These are phyloP conservation scores for Marasmarcha lunaedactyla DNA, from an alignment of 2,888 invertebrate species.

Conservation along the genomic window DNA sequence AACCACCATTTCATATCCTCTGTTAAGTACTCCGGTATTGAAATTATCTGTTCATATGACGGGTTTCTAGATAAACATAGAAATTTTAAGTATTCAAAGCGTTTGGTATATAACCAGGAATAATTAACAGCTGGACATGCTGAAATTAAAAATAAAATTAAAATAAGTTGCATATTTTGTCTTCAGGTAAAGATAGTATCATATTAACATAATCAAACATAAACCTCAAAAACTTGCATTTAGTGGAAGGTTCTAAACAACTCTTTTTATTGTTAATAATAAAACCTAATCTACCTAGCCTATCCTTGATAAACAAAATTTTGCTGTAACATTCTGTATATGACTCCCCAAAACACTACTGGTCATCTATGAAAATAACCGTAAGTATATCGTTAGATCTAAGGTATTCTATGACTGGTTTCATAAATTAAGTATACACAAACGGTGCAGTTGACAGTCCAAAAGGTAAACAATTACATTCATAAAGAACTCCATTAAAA, in stretches of 20 bases:
- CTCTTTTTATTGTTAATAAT: slow-evolving; percentile 5
- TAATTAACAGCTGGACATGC: not conserved
- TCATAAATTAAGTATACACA: no score
- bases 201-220: no score
- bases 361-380: not conserved
- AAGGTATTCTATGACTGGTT: no score
- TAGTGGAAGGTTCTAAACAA: not conserved
- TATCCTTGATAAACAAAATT: not conserved
- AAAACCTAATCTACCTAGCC: not conserved
- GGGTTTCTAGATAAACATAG: not conserved
- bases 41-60: not conserved
- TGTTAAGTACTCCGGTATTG: not conserved
- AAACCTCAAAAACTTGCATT: no score
- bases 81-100: not conserved
- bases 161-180: no score
- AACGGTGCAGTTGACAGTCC: no score
- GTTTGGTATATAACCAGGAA: not conserved
- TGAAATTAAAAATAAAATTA: not conserved
- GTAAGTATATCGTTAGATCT: not conserved
- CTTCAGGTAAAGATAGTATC: no score
- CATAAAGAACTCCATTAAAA: no score
- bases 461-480: no score
- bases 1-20: not conserved
- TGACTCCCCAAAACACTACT: not conserved
- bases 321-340: not conserved